phyloP scores from a whole-genome alignment of 2,888 invertebrate genomes.

The Pegoplata infirma region DNA sequence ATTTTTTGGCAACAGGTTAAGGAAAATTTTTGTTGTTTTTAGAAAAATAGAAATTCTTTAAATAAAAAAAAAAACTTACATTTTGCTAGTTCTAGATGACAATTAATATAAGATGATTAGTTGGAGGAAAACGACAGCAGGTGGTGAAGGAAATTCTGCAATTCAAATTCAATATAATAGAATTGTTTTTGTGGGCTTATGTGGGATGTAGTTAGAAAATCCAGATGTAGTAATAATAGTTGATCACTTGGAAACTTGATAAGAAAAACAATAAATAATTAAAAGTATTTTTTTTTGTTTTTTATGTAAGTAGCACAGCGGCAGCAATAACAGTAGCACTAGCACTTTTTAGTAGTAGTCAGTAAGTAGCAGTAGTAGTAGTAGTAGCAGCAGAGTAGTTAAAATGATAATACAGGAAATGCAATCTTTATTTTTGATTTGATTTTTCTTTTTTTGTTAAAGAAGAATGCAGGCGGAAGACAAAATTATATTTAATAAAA shows the following conservation, averaged over 20 bases:
- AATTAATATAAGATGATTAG: constrained; percentile 42
- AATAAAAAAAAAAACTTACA: constrained; percentile 52
- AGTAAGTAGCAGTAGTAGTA: background rate
- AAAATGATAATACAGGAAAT: constrained; percentile 53
- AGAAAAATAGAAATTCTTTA: constrained; percentile 30
- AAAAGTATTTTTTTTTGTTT: too few relatives aligned
- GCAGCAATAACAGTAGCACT: background rate
- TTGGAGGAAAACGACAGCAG: constrained; percentile 19
- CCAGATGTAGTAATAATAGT: background rate
- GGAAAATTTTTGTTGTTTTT: constrained; percentile 26
- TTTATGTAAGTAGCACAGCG: background rate
- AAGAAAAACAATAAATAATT: background rate
- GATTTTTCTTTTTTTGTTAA: constrained; percentile 25
- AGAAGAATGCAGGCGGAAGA: constrained; percentile 63
- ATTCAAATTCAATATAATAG: constrained; percentile 1
- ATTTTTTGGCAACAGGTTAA: constrained; percentile 60
- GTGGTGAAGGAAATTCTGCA: constrained; percentile 18
- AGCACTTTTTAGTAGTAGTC: background rate
- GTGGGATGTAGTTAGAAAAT: background rate
- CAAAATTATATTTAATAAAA: constrained; percentile 55
- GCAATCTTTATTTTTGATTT: constrained; percentile 24
- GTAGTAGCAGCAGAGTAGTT: background rate
- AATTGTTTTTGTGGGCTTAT: constrained; percentile 25
- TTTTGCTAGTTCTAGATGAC: constrained; percentile 50
- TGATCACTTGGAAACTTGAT: background rate